A percentile compares a stretch with the other conserved stretches of the same genome.
phyloP scores from a whole-genome alignment of 2,888 invertebrate species.

The Pammene fasciana region DNA sequence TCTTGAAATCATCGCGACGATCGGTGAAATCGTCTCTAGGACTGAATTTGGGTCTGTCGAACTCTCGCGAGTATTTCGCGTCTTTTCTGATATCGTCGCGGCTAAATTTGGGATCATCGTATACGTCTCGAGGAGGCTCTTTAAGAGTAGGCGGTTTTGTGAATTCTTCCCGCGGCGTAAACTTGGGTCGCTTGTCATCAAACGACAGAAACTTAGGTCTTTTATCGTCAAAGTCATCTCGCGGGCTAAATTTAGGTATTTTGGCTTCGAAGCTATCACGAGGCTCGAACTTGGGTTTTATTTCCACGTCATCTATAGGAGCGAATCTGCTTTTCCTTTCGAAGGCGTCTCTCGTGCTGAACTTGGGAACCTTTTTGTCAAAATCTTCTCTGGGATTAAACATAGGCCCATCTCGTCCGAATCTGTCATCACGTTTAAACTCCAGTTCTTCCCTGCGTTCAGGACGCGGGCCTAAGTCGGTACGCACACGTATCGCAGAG shows the following conservation, averaged over 20 bases:
- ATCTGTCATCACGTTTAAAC: slow-evolving; percentile 45
- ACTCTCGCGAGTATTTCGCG: slow-evolving; percentile 19
- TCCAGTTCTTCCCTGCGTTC: slow-evolving; percentile 42
- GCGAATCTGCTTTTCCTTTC: slow-evolving; percentile 27
- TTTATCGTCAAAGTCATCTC: slow-evolving; percentile 30
- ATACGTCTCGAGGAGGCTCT: slow-evolving; percentile 19
- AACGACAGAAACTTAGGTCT: slow-evolving; percentile 24
- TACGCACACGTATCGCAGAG: slow-evolving; percentile 43
- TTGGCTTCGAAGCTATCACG: slow-evolving; percentile 18
- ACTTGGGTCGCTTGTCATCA: slow-evolving; percentile 22
- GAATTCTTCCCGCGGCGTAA: slow-evolving; percentile 24
- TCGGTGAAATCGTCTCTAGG: slow-evolving; percentile 33
- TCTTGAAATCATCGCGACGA: slow-evolving; percentile 25
- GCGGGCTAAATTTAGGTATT: slow-evolving; percentile 15
- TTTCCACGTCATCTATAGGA: slow-evolving; percentile 28
- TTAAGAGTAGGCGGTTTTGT: slow-evolving; percentile 15
- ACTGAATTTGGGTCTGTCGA: slow-evolving; percentile 33
- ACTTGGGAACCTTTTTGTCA: slow-evolving; percentile 19
- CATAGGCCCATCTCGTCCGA: slow-evolving; percentile 33
- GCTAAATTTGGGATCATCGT: slow-evolving; percentile 21
- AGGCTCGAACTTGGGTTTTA: slow-evolving; percentile 33
- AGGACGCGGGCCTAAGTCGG: slow-evolving; percentile 39
- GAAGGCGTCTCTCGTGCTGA: slow-evolving; percentile 11
- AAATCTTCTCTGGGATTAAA: slow-evolving; percentile 35
- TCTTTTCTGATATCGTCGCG: slow-evolving; percentile 21